These are phyloP conservation scores for Spialia ferax DNA, from an alignment of 2,888 invertebrate genomes.

Conservation along the genomic window DNA sequence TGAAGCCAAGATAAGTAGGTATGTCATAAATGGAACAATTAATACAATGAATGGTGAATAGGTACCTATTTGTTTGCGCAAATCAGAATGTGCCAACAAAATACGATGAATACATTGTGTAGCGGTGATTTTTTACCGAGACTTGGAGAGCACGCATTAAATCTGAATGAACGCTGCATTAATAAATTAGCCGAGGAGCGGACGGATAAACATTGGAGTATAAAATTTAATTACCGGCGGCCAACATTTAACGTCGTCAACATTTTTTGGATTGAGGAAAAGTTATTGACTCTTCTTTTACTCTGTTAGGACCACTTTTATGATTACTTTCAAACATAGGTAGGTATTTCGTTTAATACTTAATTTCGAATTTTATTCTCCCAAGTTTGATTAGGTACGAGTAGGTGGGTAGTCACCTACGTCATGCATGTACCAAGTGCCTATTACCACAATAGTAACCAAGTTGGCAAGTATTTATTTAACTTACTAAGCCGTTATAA, in stretches of 20 bases:
- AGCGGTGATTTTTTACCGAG: constrained; percentile 21
- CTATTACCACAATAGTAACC: too few species aligned
- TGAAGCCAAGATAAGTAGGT: too few species aligned
- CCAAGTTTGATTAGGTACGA: too few species aligned
- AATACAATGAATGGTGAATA: not conserved
- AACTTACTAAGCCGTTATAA: too few species aligned
- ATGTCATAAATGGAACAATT: not conserved
- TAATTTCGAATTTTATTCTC: not conserved
- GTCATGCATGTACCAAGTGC: too few species aligned
- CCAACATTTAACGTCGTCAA: constrained; percentile 17
- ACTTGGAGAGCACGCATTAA: constrained; percentile 25
- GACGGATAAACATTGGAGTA: constrained; percentile 31
- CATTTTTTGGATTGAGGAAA: constrained; percentile 35
- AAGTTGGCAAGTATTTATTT: too few species aligned
- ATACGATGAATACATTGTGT: constrained; percentile 22
- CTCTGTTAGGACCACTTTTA: constrained; percentile 6
- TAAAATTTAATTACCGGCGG: constrained; percentile 38
- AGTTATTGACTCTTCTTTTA: constrained; percentile 34
- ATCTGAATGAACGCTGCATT: constrained; percentile 29
- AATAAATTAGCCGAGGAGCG: constrained; percentile 32
- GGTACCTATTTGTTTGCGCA: constrained; percentile 33
- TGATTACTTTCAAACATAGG: constrained; percentile 22
- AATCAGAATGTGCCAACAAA: not conserved
- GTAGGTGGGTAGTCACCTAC: too few species aligned
- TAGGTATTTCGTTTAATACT: constrained; percentile 9